Conservation (phyloP, 2,797 vertebrate genomes). For the Capromys pilorides region DNA sequence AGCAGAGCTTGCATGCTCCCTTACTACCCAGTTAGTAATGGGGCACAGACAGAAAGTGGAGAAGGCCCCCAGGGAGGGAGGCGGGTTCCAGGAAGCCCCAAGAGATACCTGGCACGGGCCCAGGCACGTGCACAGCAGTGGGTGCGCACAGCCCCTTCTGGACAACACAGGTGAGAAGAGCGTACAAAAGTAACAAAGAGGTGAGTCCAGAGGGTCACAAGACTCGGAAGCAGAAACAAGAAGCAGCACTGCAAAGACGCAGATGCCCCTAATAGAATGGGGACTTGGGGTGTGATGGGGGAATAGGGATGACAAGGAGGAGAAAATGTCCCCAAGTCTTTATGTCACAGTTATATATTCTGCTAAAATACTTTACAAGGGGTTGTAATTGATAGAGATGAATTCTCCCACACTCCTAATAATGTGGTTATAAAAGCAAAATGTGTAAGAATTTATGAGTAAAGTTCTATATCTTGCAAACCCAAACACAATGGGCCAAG, state of each 20-base stretch:
- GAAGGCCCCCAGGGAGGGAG: background rate
- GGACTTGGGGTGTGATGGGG: background rate
- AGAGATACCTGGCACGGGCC: background rate
- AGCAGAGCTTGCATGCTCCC: background rate
- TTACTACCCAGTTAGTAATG: background rate
- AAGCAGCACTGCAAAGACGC: background rate
- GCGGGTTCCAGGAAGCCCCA: background rate
- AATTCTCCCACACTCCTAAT: constrained; percentile 38
- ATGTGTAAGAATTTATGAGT: constrained; percentile 21
- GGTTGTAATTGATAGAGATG: background rate
- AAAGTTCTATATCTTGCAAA: background rate
- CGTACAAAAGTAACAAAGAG: background rate
- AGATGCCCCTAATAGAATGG: background rate
- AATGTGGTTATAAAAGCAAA: background rate
- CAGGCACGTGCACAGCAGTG: background rate
- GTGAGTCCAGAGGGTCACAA: background rate
- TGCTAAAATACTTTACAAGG: background rate
- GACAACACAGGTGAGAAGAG: background rate
- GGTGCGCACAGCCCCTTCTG: background rate
- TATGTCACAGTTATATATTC: background rate
- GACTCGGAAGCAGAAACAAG: background rate
- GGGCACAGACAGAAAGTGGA: background rate
- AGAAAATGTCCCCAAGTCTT: background rate
- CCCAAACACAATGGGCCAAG: background rate
- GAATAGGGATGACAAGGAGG: background rate